These are phyloP conservation scores for Camponotus fellah DNA, from an alignment of 2,888 invertebrate species.

Conservation along the genomic window DNA sequence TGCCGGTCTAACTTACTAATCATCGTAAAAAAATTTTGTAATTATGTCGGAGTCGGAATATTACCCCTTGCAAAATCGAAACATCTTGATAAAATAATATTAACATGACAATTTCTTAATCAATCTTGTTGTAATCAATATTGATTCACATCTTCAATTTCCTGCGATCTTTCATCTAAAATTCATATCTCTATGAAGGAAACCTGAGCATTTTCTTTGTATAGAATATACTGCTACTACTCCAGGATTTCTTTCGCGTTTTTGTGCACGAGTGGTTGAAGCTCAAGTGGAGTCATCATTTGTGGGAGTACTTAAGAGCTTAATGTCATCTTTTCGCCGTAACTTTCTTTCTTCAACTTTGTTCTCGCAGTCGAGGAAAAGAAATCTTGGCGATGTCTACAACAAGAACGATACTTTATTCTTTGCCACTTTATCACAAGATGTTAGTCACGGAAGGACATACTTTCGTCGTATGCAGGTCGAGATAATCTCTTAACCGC, in stretches of 20 bases:
- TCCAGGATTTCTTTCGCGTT: constrained; percentile 81
- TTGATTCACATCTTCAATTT: neutral
- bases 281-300: constrained; percentile 83
- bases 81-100: neutral
- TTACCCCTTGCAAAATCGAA: constrained; percentile 27
- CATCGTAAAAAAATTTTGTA: constrained; percentile 23
- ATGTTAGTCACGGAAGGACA: constrained; percentile 80
- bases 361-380: constrained; percentile 66
- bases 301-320: constrained; percentile 81
- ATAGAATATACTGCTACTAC: constrained; percentile 79
- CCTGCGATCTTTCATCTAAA: neutral
- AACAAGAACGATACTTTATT: constrained; percentile 83
- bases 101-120: neutral
- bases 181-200: constrained; percentile 60
- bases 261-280: constrained; percentile 76
- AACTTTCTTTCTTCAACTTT: constrained; percentile 61
- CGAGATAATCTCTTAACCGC: constrained; percentile 75
- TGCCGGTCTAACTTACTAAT: constrained; percentile 43
- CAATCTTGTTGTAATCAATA: neutral
- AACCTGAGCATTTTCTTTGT: constrained; percentile 77
- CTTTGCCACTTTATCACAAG: constrained; percentile 85
- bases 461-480: constrained; percentile 70
- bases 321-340: constrained; percentile 76
- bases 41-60: constrained; percentile 35
- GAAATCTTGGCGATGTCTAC: constrained; percentile 75